These are phyloP conservation scores for Leptothorax acervorum DNA, from an alignment of 2,888 invertebrate genomes.

Conservation along the genomic window DNA sequence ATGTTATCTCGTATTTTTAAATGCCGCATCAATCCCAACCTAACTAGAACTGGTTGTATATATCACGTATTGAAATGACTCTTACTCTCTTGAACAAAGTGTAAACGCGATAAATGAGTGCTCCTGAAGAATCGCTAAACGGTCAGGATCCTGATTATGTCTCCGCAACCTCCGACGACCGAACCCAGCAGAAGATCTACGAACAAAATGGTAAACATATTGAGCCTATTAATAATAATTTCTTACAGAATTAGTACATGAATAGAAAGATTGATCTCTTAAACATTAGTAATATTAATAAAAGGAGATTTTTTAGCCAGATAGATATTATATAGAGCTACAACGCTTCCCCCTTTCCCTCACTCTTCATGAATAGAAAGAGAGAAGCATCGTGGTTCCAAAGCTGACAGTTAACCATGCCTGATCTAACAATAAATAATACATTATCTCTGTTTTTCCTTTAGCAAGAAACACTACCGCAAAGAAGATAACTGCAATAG, in stretches of 20 bases:
- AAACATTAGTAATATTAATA: too few species aligned
- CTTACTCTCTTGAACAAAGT: background rate
- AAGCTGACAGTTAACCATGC: too few species aligned
- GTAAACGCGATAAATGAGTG: constrained; percentile 74
- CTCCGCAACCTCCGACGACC: constrained; percentile 74
- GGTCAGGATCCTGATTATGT: constrained; percentile 84
- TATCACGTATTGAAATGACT: constrained; percentile 25
- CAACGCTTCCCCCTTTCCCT: too few species aligned
- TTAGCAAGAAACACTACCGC: constrained; percentile 80
- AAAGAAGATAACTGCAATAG: constrained; percentile 88
- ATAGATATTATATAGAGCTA: too few species aligned
- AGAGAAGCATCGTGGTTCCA: too few species aligned
- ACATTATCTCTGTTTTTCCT: constrained; percentile 30
- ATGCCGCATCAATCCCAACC: background rate
- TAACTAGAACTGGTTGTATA: background rate
- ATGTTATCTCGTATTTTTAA: background rate
- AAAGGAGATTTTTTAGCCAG: background rate
- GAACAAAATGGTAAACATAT: constrained; percentile 79
- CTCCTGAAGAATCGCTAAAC: constrained; percentile 66
- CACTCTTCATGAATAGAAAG: too few species aligned
- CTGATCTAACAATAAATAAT: background rate
- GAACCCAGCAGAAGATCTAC: constrained; percentile 78
- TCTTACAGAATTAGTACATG: background rate
- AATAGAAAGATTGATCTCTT: background rate
- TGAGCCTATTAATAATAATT: background rate